Evolutionary conservation across 2,888 invertebrate genomes (phyloP).

Genomic region (Plagiodera versicolora): DNA sequence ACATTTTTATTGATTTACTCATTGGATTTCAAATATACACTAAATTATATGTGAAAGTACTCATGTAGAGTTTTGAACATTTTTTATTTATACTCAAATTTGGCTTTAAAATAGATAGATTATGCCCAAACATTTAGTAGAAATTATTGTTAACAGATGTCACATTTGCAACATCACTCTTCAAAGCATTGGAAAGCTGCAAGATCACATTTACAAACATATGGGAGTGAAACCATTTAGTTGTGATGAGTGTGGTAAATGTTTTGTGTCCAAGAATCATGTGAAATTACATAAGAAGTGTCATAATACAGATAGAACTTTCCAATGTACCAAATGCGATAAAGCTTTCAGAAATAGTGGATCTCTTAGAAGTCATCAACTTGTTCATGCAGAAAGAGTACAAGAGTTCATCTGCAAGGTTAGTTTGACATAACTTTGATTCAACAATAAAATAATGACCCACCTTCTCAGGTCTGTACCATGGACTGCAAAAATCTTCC

Average conservation of each 20-base stretch:
- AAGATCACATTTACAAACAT: constrained; percentile 43
- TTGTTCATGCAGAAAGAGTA: constrained; percentile 39
- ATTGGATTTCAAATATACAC: no score
- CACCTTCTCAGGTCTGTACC: constrained; percentile 37
- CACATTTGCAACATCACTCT: constrained; percentile 41
- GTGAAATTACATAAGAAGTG: constrained; percentile 42
- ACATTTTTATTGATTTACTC: not conserved
- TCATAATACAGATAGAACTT: constrained; percentile 39
- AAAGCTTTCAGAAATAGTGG: constrained; percentile 41
- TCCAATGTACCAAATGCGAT: constrained; percentile 42
- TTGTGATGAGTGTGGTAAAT: constrained; percentile 42
- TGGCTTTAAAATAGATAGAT: not conserved
- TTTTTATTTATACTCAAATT: not conserved
- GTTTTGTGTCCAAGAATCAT: constrained; percentile 40
- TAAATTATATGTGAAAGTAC: no score
- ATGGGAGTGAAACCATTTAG: constrained; percentile 42
- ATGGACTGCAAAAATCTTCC: constrained; percentile 33
- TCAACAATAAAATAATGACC: no score
- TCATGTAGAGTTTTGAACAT: no score
- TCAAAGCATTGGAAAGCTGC: constrained; percentile 40
- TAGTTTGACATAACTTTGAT: constrained; percentile 3
- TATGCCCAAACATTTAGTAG: no score
- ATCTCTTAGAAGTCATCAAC: constrained; percentile 40
- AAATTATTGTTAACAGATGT: constrained; percentile 31
- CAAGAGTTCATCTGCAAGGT: constrained; percentile 43